phyloP scores from a whole-genome alignment of 1,140 invertebrate species.

The Procambarus virginalis region DNA sequence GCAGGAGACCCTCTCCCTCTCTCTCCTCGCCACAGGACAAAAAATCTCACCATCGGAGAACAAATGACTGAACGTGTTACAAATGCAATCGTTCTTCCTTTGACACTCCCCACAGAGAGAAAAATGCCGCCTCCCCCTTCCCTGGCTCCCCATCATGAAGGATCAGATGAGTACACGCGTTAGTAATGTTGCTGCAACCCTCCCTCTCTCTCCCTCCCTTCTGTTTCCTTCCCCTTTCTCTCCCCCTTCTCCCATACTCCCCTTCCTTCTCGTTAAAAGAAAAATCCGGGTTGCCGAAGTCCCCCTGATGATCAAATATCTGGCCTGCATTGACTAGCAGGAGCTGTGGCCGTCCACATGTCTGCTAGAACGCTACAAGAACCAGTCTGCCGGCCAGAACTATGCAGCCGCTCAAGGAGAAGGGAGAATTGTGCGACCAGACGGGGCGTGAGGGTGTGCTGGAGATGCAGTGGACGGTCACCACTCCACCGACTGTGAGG shows the following conservation, averaged over 20 bases:
- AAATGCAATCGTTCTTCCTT: constrained; percentile 50
- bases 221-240: constrained; percentile 2
- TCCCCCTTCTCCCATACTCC: not conserved
- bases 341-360: not conserved
- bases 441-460: too few species aligned
- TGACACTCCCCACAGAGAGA: constrained; percentile 22
- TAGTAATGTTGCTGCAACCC: constrained; percentile 39
- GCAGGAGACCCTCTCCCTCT: not conserved
- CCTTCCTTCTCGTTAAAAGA: constrained; percentile 11
- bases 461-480: constrained; percentile 10
- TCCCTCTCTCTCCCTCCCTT: not conserved
- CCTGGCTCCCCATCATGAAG: constrained; percentile 30
- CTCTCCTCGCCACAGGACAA: not conserved
- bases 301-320: constrained; percentile 28
- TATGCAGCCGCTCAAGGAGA: too few species aligned
- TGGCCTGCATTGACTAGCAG: constrained; percentile 9
- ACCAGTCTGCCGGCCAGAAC: too few species aligned
- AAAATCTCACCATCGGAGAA: constrained; percentile 29
- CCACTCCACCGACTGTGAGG: not conserved
- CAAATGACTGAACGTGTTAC: constrained; percentile 32
- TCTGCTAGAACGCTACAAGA: too few species aligned
- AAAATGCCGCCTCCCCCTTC: constrained; percentile 16
- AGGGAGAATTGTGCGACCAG: not conserved
- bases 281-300: constrained; percentile 31
- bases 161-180: constrained; percentile 41